Evolutionary conservation across 2,888 invertebrate genomes (phyloP), one percentile per base, ranked within the genome.

Genomic region (Rhorus exstirpatorius): DNA sequence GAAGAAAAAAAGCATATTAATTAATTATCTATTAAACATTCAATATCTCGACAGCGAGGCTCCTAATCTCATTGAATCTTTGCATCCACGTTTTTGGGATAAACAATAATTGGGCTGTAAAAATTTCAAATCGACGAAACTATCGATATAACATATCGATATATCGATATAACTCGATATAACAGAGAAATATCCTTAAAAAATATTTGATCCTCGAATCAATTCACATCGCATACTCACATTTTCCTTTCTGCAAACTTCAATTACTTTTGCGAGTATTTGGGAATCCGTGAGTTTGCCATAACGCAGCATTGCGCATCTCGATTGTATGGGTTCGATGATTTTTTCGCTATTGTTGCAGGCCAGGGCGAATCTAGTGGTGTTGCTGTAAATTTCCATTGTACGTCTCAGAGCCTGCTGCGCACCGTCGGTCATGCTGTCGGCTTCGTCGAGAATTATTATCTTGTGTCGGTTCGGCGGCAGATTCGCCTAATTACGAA

Each of bases 321-420:
- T 95, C 0, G 99, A 99, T 93, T 99, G 99, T 86, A 99, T 99
- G 0, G 99, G 98, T 93, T 99, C 99, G 85, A 99, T 99, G 78
- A 99, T 99, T 94, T 99, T 99, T 92, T 99, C 99, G 79, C 98
- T 99, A 87, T 97, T 98, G 93, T 99, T 99, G 91, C 99, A 99
- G 17, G 99, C 99, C 4, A 99, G 94, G 0, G 99, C 99, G 93
- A 99, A 99, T 82, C 99, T 94, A 0, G 99, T 99, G 0, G 99
- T 99, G 91, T 96, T 97, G 74, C 98, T 98, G 93, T 98, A 99
- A 82, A 99, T 95, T 94, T 99, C 99, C 99, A 99, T 99, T 0
- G 99, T 99, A 85, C 99, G 95, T 19, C 99, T 95, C 72, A 99
- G 93, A 0, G 99, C 99, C 93, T 99, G 99, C 93, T 99, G 99